A percentile compares a stretch with the other conserved stretches of the same genome.
phyloP scores from a whole-genome alignment of 2,113 vertebrate species.

The Paralichthys olivaceus region DNA sequence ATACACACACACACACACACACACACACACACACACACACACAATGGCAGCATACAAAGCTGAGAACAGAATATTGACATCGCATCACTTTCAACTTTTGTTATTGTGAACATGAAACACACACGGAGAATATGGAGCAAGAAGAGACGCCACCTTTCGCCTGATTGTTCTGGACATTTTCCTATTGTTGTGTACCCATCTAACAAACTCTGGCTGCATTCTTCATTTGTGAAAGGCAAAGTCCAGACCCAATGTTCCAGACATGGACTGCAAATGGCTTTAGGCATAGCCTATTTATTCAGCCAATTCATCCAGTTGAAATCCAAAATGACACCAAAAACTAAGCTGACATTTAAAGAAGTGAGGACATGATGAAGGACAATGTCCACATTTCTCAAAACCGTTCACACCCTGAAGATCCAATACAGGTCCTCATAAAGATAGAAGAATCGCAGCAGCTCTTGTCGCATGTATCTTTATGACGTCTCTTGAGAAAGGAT shows the following conservation, averaged over 20 bases:
- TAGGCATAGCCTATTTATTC: background rate
- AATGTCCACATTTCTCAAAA: background rate
- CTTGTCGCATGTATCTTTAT: constrained; percentile 39
- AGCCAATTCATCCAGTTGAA: background rate
- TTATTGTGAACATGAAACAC: too few relatives aligned
- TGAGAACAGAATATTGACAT: background rate
- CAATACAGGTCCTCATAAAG: constrained; percentile 19
- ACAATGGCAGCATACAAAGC: constrained; percentile 1
- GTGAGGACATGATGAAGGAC: background rate
- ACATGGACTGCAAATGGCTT: background rate
- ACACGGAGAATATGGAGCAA: too few relatives aligned
- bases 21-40: constrained; percentile 9
- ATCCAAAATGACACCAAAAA: background rate
- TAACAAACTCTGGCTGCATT: too few relatives aligned
- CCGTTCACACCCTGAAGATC: background rate
- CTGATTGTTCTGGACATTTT: too few relatives aligned
- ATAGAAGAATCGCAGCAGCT: background rate
- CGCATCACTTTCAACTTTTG: background rate
- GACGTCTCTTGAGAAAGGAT: constrained; percentile 38
- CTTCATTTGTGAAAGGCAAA: too few relatives aligned
- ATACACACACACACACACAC: constrained; percentile 2
- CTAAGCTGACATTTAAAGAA: background rate
- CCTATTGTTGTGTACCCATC: too few relatives aligned
- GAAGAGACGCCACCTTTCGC: too few relatives aligned
- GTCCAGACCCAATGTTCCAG: background rate